Conservation (phyloP, 2,888 invertebrate species). For the Eumerus sabulonum region DNA sequence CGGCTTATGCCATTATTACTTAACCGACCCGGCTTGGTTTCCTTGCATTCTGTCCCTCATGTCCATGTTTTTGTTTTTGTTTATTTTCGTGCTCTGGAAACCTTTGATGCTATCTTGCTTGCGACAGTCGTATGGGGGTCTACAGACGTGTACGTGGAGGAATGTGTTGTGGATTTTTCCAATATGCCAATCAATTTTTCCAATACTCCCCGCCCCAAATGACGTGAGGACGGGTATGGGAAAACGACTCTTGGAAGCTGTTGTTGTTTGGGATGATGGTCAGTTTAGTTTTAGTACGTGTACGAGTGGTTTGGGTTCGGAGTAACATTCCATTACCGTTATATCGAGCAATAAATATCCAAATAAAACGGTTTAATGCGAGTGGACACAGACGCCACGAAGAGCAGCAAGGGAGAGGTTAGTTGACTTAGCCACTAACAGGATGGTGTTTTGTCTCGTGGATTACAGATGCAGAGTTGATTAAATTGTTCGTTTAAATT, state of each 20-base stretch:
- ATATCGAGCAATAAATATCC: slow-evolving; percentile 6
- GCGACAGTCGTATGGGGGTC: not conserved
- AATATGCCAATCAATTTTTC: slow-evolving; percentile 24
- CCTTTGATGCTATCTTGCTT: slow-evolving; percentile 40
- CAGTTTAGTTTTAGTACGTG: slow-evolving; percentile 42
- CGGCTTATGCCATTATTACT: too few relatives aligned
- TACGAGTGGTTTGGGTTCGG: slow-evolving; percentile 10
- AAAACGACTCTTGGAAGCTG: slow-evolving; percentile 27
- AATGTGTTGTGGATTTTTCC: not conserved
- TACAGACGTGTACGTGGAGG: not conserved
- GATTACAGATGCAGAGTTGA: too few relatives aligned
- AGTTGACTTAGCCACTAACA: too few relatives aligned
- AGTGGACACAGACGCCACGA: not conserved
- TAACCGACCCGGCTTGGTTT: too few relatives aligned
- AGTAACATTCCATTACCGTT: too few relatives aligned
- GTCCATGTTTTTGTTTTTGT: not conserved
- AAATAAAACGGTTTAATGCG: slow-evolving; percentile 1
- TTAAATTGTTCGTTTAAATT: too few relatives aligned
- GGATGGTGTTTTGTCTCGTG: too few relatives aligned
- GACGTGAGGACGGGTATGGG: not conserved
- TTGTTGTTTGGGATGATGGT: slow-evolving; percentile 33
- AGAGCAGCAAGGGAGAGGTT: not conserved
- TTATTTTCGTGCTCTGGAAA: slow-evolving; percentile 38
- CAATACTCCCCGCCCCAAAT: not conserved
- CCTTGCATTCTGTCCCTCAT: too few relatives aligned